Evolutionary conservation across 2,797 vertebrate species (phyloP), one percentile per base, ranked within the genome.

Genomic region (Amblyraja radiata): DNA sequence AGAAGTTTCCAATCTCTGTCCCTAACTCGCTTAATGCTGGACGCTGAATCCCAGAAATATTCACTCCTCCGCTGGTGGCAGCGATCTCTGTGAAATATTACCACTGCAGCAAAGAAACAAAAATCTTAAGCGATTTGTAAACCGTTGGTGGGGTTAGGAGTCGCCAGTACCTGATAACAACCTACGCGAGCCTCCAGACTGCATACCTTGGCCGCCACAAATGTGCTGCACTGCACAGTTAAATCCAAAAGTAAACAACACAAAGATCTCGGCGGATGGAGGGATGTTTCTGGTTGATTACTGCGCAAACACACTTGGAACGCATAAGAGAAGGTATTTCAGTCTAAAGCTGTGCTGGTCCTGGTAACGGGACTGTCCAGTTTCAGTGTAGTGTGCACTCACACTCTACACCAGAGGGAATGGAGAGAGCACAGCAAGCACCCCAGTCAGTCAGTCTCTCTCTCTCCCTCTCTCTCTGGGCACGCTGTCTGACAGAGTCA

Each of bases 401-500:
- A 46, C 39, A 1, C 81, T 58, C 81, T 83, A 63, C 28, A 14
- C 28, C 32, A 32, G 84, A 36, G n/a, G 14, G 65, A 65, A 63
- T 36, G 84, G 18, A 23, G n/a, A 68, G 28, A 84, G 18, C n/a
- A 16, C 61, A 32, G 32, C 32, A 32, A 36, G 58, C 8, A 6
- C 58, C 63, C 13, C n/a, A 32, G 84, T 46, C 46, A 46, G 46
- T 46, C 46, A 46, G 46, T 46, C 46, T 3, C 2, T 46, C 84
- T 61, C 63, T 13, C 9, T 88, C 84, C 21, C 84, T 32, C 84
- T 16, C 84, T 18, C 83, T 86, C 84, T 88, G 58, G 13, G 58
- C 84, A 65, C 61, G 65, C 61, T 88, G 80, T 83, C 80, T 84
- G 84, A 32, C 84, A 65, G 68, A 74, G 68, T 28, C 90, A 46